Evolutionary conservation across 2,888 invertebrate genomes (phyloP).

Genomic region (Chrysomela aeneicollis): DNA sequence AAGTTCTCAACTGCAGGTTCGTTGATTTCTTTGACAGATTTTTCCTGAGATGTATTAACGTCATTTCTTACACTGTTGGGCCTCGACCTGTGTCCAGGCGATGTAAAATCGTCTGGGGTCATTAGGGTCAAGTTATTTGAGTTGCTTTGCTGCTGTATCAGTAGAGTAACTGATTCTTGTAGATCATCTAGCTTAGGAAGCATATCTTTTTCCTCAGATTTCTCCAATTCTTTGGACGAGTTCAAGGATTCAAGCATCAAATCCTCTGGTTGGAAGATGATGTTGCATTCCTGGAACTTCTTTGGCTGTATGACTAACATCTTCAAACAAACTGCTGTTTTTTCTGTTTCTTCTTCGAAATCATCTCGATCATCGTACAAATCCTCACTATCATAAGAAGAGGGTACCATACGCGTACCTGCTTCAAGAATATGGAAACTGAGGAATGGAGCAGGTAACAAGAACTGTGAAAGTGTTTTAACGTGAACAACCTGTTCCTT

Average conservation of each 20-base stretch:
- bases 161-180: slow-evolving; percentile 56
- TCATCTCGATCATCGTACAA: slow-evolving; percentile 64
- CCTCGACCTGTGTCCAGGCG: slow-evolving; percentile 60
- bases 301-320: slow-evolving; percentile 88
- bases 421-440: slow-evolving; percentile 90
- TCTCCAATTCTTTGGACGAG: slow-evolving; percentile 23
- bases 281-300: slow-evolving; percentile 77
- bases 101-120: slow-evolving; percentile 87
- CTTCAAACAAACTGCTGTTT: slow-evolving; percentile 63
- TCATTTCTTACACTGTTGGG: slow-evolving; percentile 56
- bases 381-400: slow-evolving; percentile 64
- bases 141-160: slow-evolving; percentile 56
- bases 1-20: slow-evolving; percentile 49
- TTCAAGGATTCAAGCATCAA: slow-evolving; percentile 43
- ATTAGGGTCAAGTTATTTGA: slow-evolving; percentile 72
- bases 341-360: slow-evolving; percentile 65
- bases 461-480: slow-evolving; percentile 83
- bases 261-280: slow-evolving; percentile 55
- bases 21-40: slow-evolving; percentile 37
- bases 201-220: slow-evolving; percentile 43
- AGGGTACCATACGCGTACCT: slow-evolving; percentile 64
- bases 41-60: slow-evolving; percentile 18
- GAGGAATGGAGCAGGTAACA: slow-evolving; percentile 85
- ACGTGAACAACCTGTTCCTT: slow-evolving; percentile 71
- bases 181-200: slow-evolving; percentile 56